These are phyloP conservation scores for Progne subis DNA, from an alignment of 2,113 vertebrate species.

Conservation along the genomic window DNA sequence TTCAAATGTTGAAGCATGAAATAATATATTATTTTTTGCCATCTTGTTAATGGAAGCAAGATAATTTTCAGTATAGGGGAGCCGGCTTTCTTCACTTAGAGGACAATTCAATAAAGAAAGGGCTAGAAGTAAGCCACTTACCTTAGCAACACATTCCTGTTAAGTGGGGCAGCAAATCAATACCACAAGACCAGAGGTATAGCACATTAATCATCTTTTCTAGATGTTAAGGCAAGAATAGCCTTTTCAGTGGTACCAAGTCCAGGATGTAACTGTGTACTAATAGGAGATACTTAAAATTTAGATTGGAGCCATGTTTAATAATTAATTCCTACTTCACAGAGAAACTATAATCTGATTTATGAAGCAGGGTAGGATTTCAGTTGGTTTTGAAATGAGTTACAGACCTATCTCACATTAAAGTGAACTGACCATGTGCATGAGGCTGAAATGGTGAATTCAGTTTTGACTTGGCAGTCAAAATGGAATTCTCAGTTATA, in stretches of 20 bases:
- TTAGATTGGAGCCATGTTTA: background rate
- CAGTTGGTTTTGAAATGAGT: background rate
- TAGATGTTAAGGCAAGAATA: background rate
- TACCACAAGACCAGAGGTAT: background rate
- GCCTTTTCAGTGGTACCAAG: background rate
- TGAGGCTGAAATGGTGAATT: background rate
- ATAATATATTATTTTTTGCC: background rate
- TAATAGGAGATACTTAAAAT: background rate
- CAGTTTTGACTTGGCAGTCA: background rate
- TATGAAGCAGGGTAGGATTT: background rate
- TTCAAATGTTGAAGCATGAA: background rate
- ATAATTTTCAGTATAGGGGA: background rate
- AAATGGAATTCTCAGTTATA: too few species aligned
- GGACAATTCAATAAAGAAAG: slow-evolving; percentile 26
- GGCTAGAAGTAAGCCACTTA: slow-evolving; percentile 30
- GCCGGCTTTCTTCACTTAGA: background rate
- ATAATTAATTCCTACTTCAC: background rate
- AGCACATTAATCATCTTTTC: slow-evolving; percentile 39
- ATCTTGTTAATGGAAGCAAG: background rate
- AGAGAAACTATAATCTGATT: background rate
- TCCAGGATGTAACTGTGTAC: background rate
- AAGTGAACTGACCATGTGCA: background rate
- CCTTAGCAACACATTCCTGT: slow-evolving; percentile 37
- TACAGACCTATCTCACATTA: background rate
- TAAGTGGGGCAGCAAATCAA: slow-evolving; percentile 55